Evolutionary conservation across 1,140 invertebrate species (phyloP).

Genomic region (Marisa cornuarietis): DNA sequence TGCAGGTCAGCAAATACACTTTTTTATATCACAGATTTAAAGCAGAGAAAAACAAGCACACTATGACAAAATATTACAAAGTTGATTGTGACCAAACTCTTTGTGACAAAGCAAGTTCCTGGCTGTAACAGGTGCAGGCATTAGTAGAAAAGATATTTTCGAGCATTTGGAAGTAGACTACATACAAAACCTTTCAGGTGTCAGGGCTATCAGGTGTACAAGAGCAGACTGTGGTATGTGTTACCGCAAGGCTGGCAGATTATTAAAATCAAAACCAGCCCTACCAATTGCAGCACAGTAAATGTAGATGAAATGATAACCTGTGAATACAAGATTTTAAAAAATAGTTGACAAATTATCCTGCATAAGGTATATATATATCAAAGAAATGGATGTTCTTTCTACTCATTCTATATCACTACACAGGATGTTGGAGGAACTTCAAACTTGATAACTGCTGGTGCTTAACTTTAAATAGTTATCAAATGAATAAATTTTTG

Average conservation of each 20-base stretch:
- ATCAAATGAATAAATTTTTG: too few species aligned
- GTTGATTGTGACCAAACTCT: neutral
- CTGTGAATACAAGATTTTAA: slow-evolving; percentile 16
- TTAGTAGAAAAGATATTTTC: too few species aligned
- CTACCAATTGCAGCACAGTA: slow-evolving; percentile 31
- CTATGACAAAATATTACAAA: neutral
- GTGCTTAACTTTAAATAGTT: too few species aligned
- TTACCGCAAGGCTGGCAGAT: slow-evolving; percentile 28
- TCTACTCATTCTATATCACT: neutral
- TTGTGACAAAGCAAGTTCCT: neutral
- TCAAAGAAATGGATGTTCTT: neutral
- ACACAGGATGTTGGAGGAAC: too few species aligned
- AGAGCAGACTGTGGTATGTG: neutral
- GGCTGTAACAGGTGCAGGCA: neutral
- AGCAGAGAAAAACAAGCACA: too few species aligned
- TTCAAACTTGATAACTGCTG: too few species aligned
- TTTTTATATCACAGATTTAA: too few species aligned
- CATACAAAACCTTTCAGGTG: neutral
- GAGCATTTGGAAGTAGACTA: neutral
- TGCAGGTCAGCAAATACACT: too few species aligned
- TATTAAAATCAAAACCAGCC: slow-evolving; percentile 29
- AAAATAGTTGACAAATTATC: neutral
- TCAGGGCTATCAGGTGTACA: neutral
- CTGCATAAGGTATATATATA: neutral
- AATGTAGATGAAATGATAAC: slow-evolving; percentile 34